Base-by-base conservation (phyloP, 1,140 invertebrate species). In the Patella vulgata region DNA sequence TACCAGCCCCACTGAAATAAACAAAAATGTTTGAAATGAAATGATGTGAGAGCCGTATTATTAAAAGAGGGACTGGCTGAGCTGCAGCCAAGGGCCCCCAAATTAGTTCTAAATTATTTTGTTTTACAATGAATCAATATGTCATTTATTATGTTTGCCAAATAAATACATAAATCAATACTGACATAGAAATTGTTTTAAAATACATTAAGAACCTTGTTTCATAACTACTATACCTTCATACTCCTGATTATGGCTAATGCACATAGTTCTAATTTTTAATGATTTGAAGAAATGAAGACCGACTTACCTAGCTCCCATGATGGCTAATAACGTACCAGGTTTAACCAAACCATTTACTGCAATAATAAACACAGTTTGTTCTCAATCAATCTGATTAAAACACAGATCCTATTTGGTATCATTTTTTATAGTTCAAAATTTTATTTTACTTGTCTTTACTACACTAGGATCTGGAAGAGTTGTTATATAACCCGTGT, bases 241-340 rank as follows among this genome's bases (percentile, higher is more conserved):
- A 12, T 54, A 14, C 21, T n/a, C 14, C 2, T 57, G 14, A 9
- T 23, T 23, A 40, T 42, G n/a, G 9, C 6, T 11, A 33, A n/a
- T 25, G 30, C 9, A 27, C 19, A 48, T 19, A 31, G 44, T 0
- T 21, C 2, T 23, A 0, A 0, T 9, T 11, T 8, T 25, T 9
- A 31, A 19, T 21, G n/a, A 19, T 9, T 23, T 21, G 3, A 19
- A 27, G 36, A 11, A 36, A 6, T 14, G 2, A 25, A 23, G 12
- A 30, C 30, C 36, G 12, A 52, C 50, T 55, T 73, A 82, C 79
- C 81, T 84, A 23, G 94, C 92, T 3, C 96, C 96, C 91, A 98
- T 92, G 25, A 98, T 91, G 3, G 95, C 94, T 55, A 97, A 80
- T 25, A 98, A 82, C 80, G 96, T 93, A 3, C 95, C 95, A 5